Base-by-base conservation (phyloP, 2,888 invertebrate genomes). In the Steinernema carpocapsae region DNA sequence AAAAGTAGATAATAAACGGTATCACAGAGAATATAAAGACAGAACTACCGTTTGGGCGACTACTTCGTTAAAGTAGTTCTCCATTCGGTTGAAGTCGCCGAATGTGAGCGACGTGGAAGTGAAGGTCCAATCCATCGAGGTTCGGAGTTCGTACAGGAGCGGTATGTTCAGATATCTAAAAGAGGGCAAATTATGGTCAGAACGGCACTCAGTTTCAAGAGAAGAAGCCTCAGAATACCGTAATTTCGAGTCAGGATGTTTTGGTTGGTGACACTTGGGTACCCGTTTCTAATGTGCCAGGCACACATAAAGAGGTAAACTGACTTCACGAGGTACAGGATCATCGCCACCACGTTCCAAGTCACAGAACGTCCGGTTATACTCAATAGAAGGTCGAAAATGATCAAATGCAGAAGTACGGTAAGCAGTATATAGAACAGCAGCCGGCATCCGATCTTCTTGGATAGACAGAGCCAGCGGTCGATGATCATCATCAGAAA, bases 141-240 rank as follows among this genome's bases (percentile, higher is more conserved):
- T 45, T 1, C 71, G 71, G 19, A 71, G 71, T 22, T 71, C 71
- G 71, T 45, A 71, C 7, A 71, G 46, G 71, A 71, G 43, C n/a
- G 71, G 71, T 42, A 71, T 26, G 71, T 71, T 71, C 32, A 71
- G 71, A 43, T 71, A 71, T 12, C 71, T 71, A 24, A 71, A 71
- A 42, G 22, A 12, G 24, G n/a, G n/a, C n/a, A 6, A 19, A 10
- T 59, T 4, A 14, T 32, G 17, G 1, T 59, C 43, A 46, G 43
- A 42, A 17, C 42, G 71, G 42, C 43, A 19, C 6, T 43, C 71
- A 71, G 42, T 32, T 71, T 71, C 29, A 71, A 43, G 19, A 71
- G 43, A 7, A 71, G 43, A 2, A 71, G 46, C 29, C 71, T 12
- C 22, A 43, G 6, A 46, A 71, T 71, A 24, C 71, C 71, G 45